Conservation (phyloP, 1,140 invertebrate genomes). For the Drosophila aff. region DNA sequence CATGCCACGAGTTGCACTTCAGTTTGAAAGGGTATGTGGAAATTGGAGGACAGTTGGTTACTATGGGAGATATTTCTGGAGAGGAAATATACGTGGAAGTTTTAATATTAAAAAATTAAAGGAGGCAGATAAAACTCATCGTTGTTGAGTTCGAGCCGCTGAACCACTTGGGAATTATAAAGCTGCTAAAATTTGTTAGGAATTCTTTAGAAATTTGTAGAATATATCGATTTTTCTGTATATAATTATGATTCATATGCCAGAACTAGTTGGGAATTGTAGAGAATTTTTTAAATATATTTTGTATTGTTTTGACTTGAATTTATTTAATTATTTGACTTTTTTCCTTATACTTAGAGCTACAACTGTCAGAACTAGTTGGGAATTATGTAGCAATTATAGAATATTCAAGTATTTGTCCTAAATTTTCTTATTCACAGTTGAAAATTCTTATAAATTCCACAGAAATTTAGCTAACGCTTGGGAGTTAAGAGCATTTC, state of each 20-base stretch:
- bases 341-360: too few relatives aligned
- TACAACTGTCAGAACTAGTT: too few relatives aligned
- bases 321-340: too few relatives aligned
- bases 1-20: constrained; percentile 30
- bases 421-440: too few relatives aligned
- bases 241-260: too few relatives aligned
- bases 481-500: neutral
- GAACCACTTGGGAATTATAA: neutral
- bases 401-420: too few relatives aligned
- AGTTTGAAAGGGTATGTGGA: constrained; percentile 18
- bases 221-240: too few relatives aligned
- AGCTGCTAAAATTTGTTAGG: neutral
- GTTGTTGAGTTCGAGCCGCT: neutral
- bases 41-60: neutral
- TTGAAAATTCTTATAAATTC: too few relatives aligned
- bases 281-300: neutral
- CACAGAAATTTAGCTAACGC: too few relatives aligned
- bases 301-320: too few relatives aligned
- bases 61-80: neutral
- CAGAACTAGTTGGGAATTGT: neutral
- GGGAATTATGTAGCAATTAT: too few relatives aligned
- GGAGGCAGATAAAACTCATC: neutral
- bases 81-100: neutral
- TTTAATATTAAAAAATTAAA: neutral
- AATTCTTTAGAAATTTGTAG: neutral